Percentiles rank a stretch among this genome's conserved stretches.
These are phyloP conservation scores for Leguminivora glycinivorella DNA, from an alignment of 1,140 invertebrate genomes.

Conservation along the genomic window DNA sequence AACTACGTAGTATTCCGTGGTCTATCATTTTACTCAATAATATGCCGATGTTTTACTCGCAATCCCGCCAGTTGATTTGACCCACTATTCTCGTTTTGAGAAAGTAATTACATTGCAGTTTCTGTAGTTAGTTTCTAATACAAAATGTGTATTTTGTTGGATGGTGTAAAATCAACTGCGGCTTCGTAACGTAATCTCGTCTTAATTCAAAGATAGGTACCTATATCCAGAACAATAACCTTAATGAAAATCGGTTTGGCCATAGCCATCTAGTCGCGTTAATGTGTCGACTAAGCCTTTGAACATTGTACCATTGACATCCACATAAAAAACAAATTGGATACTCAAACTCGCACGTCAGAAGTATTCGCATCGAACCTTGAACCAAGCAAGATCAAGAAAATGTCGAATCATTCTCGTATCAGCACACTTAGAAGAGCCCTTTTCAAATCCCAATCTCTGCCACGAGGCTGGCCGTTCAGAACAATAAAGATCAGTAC, in stretches of 20 bases:
- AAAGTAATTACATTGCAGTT: not conserved
- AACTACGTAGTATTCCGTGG: no score
- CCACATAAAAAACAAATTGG: no score
- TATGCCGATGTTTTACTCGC: not conserved
- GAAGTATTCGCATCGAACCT: not conserved
- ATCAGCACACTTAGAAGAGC: not conserved
- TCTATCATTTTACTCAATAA: not conserved
- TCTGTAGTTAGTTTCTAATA: not conserved
- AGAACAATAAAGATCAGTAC: constrained; percentile 19
- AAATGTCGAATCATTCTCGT: not conserved
- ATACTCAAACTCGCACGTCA: not conserved
- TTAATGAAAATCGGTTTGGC: not conserved
- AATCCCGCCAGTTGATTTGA: not conserved
- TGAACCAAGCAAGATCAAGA: not conserved
- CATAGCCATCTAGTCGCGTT: not conserved
- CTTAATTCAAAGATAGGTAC: no score
- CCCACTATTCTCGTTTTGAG: not conserved
- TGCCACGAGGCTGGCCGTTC: not conserved
- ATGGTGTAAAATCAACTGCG: no score
- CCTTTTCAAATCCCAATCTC: not conserved
- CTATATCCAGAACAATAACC: not conserved
- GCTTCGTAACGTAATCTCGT: no score
- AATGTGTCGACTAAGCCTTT: no score
- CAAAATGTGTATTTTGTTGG: no score
- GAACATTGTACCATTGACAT: no score